These are phyloP conservation scores for Amphimallon solstitiale DNA, from an alignment of 2,888 invertebrate species.

Conservation along the genomic window DNA sequence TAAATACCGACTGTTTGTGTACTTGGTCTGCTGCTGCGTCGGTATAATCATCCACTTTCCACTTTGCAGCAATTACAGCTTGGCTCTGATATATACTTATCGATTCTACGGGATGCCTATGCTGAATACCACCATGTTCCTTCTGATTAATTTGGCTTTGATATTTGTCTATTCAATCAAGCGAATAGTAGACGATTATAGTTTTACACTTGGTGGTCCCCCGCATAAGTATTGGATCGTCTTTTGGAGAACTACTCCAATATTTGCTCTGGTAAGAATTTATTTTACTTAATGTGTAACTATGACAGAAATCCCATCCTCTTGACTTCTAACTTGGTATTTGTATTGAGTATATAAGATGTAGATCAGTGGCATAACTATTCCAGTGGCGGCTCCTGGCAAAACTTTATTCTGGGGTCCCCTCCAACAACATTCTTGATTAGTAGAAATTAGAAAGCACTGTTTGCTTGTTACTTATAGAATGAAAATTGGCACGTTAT, in stretches of 20 bases:
- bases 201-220: slow-evolving; percentile 35
- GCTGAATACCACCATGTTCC: slow-evolving; percentile 26
- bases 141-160: slow-evolving; percentile 34
- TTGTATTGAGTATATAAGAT: too few relatives aligned
- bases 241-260: slow-evolving; percentile 39
- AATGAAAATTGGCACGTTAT: too few relatives aligned
- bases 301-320: too few relatives aligned
- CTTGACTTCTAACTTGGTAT: too few relatives aligned
- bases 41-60: slow-evolving; percentile 18
- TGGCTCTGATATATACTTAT: slow-evolving; percentile 35
- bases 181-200: slow-evolving; percentile 41
- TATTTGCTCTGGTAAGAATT: slow-evolving; percentile 40
- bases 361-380: too few relatives aligned
- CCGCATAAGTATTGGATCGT: slow-evolving; percentile 36
- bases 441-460: too few relatives aligned
- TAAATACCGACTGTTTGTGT: slow-evolving; percentile 37
- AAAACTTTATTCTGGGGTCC: too few relatives aligned
- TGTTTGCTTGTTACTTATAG: too few relatives aligned
- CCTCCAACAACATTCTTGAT: too few relatives aligned
- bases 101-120: slow-evolving; percentile 30
- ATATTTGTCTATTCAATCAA: slow-evolving; percentile 40
- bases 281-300: too few relatives aligned
- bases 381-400: too few relatives aligned
- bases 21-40: slow-evolving; percentile 23
- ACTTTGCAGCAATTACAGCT: slow-evolving; percentile 23